phyloP scores from a whole-genome alignment of 2,888 invertebrate species.

The Lycia hirtaria region DNA sequence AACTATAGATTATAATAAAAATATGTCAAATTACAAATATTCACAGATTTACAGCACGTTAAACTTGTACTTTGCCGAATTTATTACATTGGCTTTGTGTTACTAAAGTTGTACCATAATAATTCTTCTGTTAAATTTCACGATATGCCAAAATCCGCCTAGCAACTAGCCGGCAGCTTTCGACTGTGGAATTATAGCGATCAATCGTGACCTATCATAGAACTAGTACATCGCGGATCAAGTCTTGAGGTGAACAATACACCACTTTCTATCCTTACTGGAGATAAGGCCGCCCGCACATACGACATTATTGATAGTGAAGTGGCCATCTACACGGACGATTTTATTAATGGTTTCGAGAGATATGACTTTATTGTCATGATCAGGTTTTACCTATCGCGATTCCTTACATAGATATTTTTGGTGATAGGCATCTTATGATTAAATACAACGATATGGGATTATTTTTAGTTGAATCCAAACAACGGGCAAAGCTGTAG shows the following conservation, averaged over 20 bases:
- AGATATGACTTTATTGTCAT: background rate
- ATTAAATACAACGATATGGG: too few relatives aligned
- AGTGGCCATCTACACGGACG: background rate
- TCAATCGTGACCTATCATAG: slow-evolving; percentile 74
- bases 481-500: too few relatives aligned
- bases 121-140: background rate
- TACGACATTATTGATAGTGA: background rate
- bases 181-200: slow-evolving; percentile 35
- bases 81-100: too few relatives aligned
- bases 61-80: too few relatives aligned
- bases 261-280: slow-evolving; percentile 70
- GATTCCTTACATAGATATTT: too few relatives aligned
- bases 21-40: too few relatives aligned
- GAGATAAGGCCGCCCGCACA: slow-evolving; percentile 45
- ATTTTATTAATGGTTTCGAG: background rate
- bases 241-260: slow-evolving; percentile 74
- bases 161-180: slow-evolving; percentile 13
- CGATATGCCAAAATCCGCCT: slow-evolving; percentile 12
- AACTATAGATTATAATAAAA: too few relatives aligned
- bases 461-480: too few relatives aligned
- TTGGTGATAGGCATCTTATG: too few relatives aligned
- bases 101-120: too few relatives aligned
- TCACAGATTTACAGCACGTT: too few relatives aligned
- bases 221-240: slow-evolving; percentile 60
- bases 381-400: too few relatives aligned